These are phyloP conservation scores for Monochamus alternatus DNA, from an alignment of 2,888 invertebrate genomes.

Conservation along the genomic window DNA sequence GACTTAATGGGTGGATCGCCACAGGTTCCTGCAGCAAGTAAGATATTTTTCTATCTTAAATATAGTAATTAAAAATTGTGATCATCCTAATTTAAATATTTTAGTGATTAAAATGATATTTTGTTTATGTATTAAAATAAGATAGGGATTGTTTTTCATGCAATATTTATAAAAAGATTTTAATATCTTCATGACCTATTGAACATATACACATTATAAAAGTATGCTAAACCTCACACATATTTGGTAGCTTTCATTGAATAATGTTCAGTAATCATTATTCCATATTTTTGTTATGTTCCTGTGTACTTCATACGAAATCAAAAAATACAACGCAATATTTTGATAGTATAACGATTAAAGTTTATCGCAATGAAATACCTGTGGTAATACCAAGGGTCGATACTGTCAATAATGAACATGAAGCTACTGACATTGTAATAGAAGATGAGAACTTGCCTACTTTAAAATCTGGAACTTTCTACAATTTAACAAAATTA, in stretches of 20 bases:
- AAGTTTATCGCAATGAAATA: slow-evolving; percentile 29
- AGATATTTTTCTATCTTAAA: slow-evolving; percentile 14
- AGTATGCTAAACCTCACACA: not conserved
- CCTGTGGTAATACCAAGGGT: slow-evolving; percentile 39
- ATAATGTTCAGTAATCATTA: slow-evolving; percentile 7
- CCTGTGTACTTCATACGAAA: not conserved
- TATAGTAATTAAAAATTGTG: slow-evolving; percentile 1
- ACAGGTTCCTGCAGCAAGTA: slow-evolving; percentile 49
- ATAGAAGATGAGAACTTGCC: slow-evolving; percentile 54
- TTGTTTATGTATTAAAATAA: slow-evolving; percentile 10
- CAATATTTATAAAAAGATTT: not conserved
- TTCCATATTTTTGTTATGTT: slow-evolving; percentile 6
- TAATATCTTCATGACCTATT: not conserved
- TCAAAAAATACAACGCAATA: not conserved
- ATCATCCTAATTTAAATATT: not conserved
- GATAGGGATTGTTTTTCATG: slow-evolving; percentile 21
- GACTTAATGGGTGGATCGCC: slow-evolving; percentile 48
- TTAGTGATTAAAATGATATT: not conserved
- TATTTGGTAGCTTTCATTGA: not conserved
- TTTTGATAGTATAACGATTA: slow-evolving; percentile 39
- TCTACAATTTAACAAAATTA: slow-evolving; percentile 49
- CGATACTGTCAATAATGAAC: slow-evolving; percentile 45
- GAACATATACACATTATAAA: not conserved
- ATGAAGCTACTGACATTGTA: slow-evolving; percentile 48
- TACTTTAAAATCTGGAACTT: slow-evolving; percentile 48